A percentile compares a stretch with the other conserved stretches of the same genome.
Evolutionary conservation across 1,140 invertebrate genomes (phyloP).

Genomic region (Brachystomella parvula): DNA sequence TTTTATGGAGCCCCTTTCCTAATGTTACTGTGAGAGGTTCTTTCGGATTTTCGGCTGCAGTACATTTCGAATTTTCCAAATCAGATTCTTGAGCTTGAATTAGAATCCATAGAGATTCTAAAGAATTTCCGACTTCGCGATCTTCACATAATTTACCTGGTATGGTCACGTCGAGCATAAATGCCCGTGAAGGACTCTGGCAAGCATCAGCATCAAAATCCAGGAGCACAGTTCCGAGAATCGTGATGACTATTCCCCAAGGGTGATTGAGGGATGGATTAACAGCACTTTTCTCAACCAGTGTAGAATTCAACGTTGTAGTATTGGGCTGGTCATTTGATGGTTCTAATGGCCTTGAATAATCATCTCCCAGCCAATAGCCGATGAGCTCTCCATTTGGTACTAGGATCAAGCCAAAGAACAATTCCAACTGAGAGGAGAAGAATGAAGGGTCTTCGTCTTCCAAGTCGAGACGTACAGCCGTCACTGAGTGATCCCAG

Average conservation of each 20-base stretch:
- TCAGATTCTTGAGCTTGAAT: neutral
- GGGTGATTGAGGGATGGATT: slow-evolving; percentile 48
- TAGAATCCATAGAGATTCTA: slow-evolving; percentile 1
- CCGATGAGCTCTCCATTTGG: slow-evolving; percentile 84
- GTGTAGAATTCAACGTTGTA: too few relatives aligned
- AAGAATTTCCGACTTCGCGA: slow-evolving; percentile 11
- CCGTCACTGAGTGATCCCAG: slow-evolving; percentile 85
- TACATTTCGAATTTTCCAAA: neutral
- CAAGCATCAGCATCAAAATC: slow-evolving; percentile 95
- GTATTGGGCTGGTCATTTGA: too few relatives aligned
- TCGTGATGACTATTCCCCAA: slow-evolving; percentile 85
- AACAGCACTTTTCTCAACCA: neutral
- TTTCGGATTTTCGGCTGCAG: too few relatives aligned
- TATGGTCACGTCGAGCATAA: slow-evolving; percentile 82
- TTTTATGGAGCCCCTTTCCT: too few relatives aligned
- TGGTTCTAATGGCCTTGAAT: slow-evolving; percentile 7
- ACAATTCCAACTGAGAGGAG: slow-evolving; percentile 80
- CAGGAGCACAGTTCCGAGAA: slow-evolving; percentile 82
- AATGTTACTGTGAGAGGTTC: too few relatives aligned
- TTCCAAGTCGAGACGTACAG: slow-evolving; percentile 67
- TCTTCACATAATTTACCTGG: slow-evolving; percentile 55
- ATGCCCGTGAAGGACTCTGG: slow-evolving; percentile 85
- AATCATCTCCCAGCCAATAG: slow-evolving; percentile 63
- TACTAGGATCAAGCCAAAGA: slow-evolving; percentile 71
- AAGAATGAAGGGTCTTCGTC: slow-evolving; percentile 84